Evolutionary conservation across 1,140 invertebrate genomes (phyloP).

Genomic region (Drosophila saltans): DNA sequence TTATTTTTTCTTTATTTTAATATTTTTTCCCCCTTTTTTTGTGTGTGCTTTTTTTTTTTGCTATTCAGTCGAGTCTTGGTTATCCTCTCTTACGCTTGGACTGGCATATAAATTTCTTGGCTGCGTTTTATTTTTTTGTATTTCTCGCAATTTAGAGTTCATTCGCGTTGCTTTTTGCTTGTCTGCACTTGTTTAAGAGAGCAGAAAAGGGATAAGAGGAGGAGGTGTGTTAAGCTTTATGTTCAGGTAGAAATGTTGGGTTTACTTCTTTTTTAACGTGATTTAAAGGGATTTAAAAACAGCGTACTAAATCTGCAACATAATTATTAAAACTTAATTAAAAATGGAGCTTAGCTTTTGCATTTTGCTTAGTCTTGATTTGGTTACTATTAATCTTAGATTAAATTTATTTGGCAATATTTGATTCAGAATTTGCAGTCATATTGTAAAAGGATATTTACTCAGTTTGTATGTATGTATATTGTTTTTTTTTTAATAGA

Average conservation of each 20-base stretch:
- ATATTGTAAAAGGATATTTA: too few relatives aligned
- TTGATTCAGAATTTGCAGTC: too few relatives aligned
- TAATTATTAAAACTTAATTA: not conserved
- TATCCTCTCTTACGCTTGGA: slow-evolving; percentile 59
- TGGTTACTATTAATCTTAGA: too few relatives aligned
- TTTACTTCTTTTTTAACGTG: slow-evolving; percentile 3
- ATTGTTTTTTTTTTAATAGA: too few relatives aligned
- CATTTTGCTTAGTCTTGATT: too few relatives aligned
- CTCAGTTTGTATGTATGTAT: too few relatives aligned
- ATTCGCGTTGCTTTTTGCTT: slow-evolving; percentile 43
- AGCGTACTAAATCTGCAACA: not conserved
- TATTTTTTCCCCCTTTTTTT: not conserved
- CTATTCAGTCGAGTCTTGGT: slow-evolving; percentile 37
- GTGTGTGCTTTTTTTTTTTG: slow-evolving; percentile 14
- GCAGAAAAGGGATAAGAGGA: not conserved
- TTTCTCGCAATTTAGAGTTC: slow-evolving; percentile 36
- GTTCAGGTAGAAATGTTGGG: slow-evolving; percentile 37
- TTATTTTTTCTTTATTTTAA: slow-evolving; percentile 23
- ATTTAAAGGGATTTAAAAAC: not conserved
- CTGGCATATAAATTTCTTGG: slow-evolving; percentile 61
- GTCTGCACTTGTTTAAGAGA: slow-evolving; percentile 43
- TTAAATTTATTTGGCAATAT: too few relatives aligned
- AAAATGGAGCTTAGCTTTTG: not conserved
- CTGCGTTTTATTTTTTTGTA: slow-evolving; percentile 25
- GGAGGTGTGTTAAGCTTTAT: slow-evolving; percentile 24